A percentile compares a stretch with the other conserved stretches of the same genome.
Evolutionary conservation across 2,797 vertebrate genomes (phyloP).

Genomic region (Salarias fasciatus): DNA sequence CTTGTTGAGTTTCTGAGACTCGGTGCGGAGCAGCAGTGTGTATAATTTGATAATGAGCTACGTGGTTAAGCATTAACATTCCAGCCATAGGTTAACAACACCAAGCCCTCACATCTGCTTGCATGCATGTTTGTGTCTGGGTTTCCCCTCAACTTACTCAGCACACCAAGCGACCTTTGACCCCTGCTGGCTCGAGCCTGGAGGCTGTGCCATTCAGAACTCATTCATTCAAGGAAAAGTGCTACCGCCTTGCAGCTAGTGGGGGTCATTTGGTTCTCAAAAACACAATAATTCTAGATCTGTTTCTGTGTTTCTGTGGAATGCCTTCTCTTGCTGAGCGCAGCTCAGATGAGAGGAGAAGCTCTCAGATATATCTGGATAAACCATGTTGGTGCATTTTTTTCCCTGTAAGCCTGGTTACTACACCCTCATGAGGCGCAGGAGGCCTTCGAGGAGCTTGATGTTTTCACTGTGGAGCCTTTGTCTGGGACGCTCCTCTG

Average conservation of each 20-base stretch:
- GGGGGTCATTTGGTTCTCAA: too few relatives aligned
- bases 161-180: constrained; percentile 24
- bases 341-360: too few relatives aligned
- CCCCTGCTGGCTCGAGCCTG: constrained; percentile 1
- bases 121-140: background rate
- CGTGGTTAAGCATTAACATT: background rate
- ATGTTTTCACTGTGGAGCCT: background rate
- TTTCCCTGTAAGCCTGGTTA: too few relatives aligned
- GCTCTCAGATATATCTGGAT: too few relatives aligned
- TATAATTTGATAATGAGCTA: background rate
- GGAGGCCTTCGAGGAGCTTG: background rate
- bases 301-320: too few relatives aligned
- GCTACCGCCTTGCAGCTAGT: too few relatives aligned
- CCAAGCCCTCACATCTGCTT: background rate
- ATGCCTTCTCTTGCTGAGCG: too few relatives aligned
- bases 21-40: background rate
- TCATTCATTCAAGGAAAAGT: too few relatives aligned
- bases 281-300: too few relatives aligned
- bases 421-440: background rate
- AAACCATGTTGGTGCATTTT: too few relatives aligned
- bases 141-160: background rate
- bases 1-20: background rate
- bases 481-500: constrained; percentile 2
- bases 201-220: background rate
- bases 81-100: constrained; percentile 9